A percentile compares a stretch with the other conserved stretches of the same genome.
These are phyloP conservation scores for Tinea semifulvella DNA, from an alignment of 2,888 invertebrate species.

Conservation along the genomic window DNA sequence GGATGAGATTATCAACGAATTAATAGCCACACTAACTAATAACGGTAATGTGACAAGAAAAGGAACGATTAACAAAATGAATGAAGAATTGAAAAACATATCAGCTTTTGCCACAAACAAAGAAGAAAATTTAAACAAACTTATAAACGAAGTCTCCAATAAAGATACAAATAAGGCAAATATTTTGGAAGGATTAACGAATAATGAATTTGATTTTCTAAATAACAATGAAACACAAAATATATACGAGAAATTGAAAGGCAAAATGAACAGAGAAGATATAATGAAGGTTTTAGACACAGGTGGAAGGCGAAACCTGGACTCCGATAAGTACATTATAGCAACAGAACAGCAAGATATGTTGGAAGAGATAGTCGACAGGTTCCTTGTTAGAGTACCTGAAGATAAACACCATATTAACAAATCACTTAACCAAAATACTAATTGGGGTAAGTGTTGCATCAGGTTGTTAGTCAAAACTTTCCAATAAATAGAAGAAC, in stretches of 20 bases:
- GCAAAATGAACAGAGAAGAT: constrained; percentile 51
- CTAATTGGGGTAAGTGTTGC: constrained; percentile 51
- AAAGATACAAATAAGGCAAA: constrained; percentile 31
- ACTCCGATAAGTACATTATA: constrained; percentile 20
- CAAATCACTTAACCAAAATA: constrained; percentile 24
- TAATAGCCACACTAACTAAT: neutral
- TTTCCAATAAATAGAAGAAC: too few relatives aligned
- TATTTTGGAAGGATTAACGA: constrained; percentile 38
- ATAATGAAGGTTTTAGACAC: constrained; percentile 34
- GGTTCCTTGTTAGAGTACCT: constrained; percentile 37
- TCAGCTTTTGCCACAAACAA: constrained; percentile 34
- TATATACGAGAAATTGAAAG: constrained; percentile 44
- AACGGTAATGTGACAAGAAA: constrained; percentile 17
- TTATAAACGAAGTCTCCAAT: constrained; percentile 28
- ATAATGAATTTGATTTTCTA: constrained; percentile 35
- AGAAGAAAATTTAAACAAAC: constrained; percentile 27
- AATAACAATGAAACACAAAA: constrained; percentile 31
- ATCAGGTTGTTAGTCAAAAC: too few relatives aligned
- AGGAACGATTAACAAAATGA: constrained; percentile 33
- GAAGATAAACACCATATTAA: constrained; percentile 36
- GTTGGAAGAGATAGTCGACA: constrained; percentile 38
- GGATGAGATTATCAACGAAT: neutral
- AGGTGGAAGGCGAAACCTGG: constrained; percentile 24
- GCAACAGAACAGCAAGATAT: constrained; percentile 17
- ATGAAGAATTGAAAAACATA: constrained; percentile 35